Evolutionary conservation across 2,888 invertebrate genomes (phyloP).

Genomic region (Atrina japonica): DNA sequence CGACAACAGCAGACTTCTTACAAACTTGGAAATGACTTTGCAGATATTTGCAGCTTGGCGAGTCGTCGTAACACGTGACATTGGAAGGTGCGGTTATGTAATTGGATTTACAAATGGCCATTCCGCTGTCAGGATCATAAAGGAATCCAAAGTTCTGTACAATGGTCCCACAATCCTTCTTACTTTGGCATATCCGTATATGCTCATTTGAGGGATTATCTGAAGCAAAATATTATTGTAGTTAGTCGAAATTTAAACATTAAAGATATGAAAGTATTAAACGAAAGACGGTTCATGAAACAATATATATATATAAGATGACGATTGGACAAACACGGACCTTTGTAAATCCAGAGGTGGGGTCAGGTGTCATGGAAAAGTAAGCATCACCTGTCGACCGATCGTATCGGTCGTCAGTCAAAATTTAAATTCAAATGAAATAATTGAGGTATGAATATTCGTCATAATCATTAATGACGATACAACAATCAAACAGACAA

Average conservation of each 20-base stretch:
- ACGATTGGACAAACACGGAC: no score
- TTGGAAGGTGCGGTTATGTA: background rate
- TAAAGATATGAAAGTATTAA: no score
- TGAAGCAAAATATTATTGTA: background rate
- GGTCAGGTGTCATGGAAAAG: no score
- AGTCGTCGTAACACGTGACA: slow-evolving; percentile 7
- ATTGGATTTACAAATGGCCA: slow-evolving; percentile 8
- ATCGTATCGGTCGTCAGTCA: no score
- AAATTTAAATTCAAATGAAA: no score
- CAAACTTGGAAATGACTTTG: slow-evolving; percentile 6
- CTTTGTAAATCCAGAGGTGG: no score
- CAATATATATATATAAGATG: background rate
- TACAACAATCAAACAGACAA: no score
- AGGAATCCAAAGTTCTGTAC: slow-evolving; percentile 22
- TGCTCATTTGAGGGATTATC: background rate
- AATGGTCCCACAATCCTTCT: slow-evolving; percentile 16
- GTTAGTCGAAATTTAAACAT: no score
- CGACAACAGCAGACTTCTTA: slow-evolving; percentile 6
- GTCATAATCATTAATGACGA: no score
- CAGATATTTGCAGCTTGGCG: background rate
- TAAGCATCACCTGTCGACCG: no score
- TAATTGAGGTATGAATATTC: no score
- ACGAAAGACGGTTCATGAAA: no score
- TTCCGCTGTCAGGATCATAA: slow-evolving; percentile 10
- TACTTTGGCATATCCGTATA: background rate